Evolutionary conservation across 2,113 vertebrate species (phyloP).

Genomic region (Tragelaphus imberbis): DNA sequence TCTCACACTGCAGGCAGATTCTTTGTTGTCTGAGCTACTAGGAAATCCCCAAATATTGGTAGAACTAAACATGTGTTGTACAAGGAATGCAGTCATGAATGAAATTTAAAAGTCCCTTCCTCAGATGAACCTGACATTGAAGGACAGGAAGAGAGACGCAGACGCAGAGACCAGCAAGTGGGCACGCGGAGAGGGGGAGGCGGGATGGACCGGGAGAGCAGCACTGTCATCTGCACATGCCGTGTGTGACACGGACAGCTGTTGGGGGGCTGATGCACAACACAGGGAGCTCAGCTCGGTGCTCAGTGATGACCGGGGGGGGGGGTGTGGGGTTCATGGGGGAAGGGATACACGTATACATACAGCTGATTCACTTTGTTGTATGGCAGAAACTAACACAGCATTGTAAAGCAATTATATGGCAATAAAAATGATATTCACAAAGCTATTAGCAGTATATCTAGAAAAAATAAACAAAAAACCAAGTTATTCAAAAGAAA

Average conservation of each 20-base stretch:
- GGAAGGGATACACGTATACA: background rate
- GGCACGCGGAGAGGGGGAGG: background rate
- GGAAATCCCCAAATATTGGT: background rate
- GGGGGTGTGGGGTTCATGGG: fast-evolving
- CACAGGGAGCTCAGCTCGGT: background rate
- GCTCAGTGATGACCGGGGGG: background rate
- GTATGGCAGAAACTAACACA: background rate
- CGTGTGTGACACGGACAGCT: fast-evolving
- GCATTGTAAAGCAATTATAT: background rate
- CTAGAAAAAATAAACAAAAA: background rate
- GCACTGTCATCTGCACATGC: fast-evolving
- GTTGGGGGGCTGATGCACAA: background rate
- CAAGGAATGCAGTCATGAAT: background rate
- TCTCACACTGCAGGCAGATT: background rate
- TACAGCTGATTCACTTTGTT: background rate
- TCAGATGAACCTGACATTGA: background rate
- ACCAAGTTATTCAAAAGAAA: background rate
- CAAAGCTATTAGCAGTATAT: background rate
- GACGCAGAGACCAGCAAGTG: background rate
- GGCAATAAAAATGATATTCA: background rate
- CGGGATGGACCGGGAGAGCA: fast-evolving
- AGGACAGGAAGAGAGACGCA: background rate
- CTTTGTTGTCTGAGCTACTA: background rate
- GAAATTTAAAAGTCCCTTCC: background rate
- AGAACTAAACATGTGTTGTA: background rate